Conservation (phyloP, 2,888 invertebrate genomes). For the Pseudanteris insignis region DNA sequence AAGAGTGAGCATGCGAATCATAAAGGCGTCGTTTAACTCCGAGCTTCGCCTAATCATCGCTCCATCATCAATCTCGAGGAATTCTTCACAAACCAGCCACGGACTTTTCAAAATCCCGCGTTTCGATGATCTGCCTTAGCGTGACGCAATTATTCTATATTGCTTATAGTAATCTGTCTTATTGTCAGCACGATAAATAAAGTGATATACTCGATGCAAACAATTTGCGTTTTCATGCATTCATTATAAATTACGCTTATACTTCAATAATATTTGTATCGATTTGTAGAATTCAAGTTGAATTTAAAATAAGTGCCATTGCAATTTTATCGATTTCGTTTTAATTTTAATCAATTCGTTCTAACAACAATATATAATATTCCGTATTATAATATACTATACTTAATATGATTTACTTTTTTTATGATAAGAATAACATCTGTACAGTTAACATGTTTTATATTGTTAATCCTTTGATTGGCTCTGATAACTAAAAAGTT, state of each 20-base stretch:
- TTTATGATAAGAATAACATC: too few species aligned
- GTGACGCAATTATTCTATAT: conserved; percentile 39
- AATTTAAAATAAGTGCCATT: too few species aligned
- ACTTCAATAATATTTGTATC: too few species aligned
- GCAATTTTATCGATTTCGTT: too few species aligned
- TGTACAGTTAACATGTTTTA: too few species aligned
- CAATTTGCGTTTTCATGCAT: conserved; percentile 28
- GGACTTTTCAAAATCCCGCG: conserved; percentile 41
- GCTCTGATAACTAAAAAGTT: too few species aligned
- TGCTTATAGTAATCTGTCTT: conserved; percentile 42
- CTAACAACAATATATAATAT: too few species aligned
- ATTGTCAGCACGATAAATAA: conserved; percentile 40
- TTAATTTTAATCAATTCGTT: too few species aligned
- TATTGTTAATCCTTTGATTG: too few species aligned
- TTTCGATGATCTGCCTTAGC: conserved; percentile 34
- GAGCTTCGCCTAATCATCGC: conserved; percentile 63
- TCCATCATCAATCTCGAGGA: conserved; percentile 62
- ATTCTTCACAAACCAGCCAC: conserved; percentile 43
- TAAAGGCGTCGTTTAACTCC: conserved; percentile 63
- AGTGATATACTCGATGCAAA: conserved; percentile 37
- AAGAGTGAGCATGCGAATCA: conserved; percentile 51
- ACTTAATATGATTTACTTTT: too few species aligned
- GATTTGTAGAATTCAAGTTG: too few species aligned
- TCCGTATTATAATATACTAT: too few species aligned
- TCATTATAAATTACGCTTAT: conserved; percentile 24